Percentiles rank a stretch among this genome's conserved stretches.
Conservation (phyloP, 2,797 vertebrate genomes). For the Protosalanx chinensis region DNA sequence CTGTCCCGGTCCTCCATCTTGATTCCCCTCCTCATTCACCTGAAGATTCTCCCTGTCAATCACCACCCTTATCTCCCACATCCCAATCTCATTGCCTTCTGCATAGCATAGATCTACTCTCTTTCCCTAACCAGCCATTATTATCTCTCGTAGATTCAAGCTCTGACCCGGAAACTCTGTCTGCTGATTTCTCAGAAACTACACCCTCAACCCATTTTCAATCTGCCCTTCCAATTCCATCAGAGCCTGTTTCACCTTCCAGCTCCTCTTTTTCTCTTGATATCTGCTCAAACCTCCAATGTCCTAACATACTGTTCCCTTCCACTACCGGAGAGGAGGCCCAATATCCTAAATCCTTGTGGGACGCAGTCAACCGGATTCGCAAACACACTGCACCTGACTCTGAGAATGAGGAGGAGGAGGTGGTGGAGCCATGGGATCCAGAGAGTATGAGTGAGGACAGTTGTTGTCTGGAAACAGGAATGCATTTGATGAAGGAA, state of each 20-base stretch:
- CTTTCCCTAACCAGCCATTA: slow-evolving; percentile 16
- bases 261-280: slow-evolving; percentile 15
- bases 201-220: slow-evolving; percentile 9
- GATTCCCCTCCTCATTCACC: slow-evolving; percentile 7
- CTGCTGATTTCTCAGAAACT: slow-evolving; percentile 19
- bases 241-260: background rate
- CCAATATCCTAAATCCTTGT: slow-evolving; percentile 70
- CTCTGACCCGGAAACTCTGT: background rate
- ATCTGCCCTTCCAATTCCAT: slow-evolving; percentile 18
- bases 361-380: slow-evolving; percentile 86
- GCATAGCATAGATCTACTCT: slow-evolving; percentile 13
- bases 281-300: background rate
- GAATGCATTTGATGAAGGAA: slow-evolving; percentile 7
- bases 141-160: slow-evolving; percentile 16
- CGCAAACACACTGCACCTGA: slow-evolving; percentile 91
- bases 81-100: slow-evolving; percentile 9
- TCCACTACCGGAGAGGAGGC: slow-evolving; percentile 23
- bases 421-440: slow-evolving; percentile 63
- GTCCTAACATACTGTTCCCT: slow-evolving; percentile 6
- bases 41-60: slow-evolving; percentile 20
- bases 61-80: slow-evolving; percentile 9
- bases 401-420: slow-evolving; percentile 87
- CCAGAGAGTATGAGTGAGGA: slow-evolving; percentile 34
- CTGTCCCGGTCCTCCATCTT: background rate
- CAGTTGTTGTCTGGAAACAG: slow-evolving; percentile 4